Evolutionary conservation across 1,140 invertebrate species (phyloP), one percentile per base, ranked within the genome.

Genomic region (Cydia splendana): DNA sequence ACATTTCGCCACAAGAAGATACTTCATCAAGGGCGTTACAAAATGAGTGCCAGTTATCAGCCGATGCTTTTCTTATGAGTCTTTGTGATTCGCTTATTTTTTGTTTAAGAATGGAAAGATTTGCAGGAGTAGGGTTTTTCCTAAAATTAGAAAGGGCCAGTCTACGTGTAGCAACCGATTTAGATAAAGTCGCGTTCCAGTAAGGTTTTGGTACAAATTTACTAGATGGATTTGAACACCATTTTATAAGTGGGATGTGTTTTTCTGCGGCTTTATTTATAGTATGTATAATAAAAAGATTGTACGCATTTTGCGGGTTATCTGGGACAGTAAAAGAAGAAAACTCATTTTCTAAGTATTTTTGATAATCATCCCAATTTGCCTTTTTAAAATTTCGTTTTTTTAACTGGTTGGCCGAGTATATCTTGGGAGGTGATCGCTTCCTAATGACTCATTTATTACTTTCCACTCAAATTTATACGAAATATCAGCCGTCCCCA

Each of bases 151-250:
- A 13, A 10, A 82, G 48, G 20, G 24, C 1, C 81, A 30, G 20
- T 75, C 15, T 18, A 30, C 28, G 28, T 30, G 28, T 30, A 30
- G 78, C 81, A 28, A 82, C 53, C 28, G 51, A 15, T 28, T 38
- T 12, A 4, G 48, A 76, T 30, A 76, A 10, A 53, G 20, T 18
- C 24, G 30, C 15, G 15, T 28, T 76, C 76, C 76, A 76, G 30
- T 76, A 76, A 0, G 65, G 51, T 65, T 80, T 82, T 15, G 74
- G 76, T 24, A 24, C 28, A 75, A 80, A 80, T n/a, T 78, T 78
- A 0, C 13, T 45, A 6, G 1, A n/a, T 0, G 76, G 81, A 42
- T 75, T 75, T 18, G 42, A 6, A 67, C 38, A 65, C 9, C 51
- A 65, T 77, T 80, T 80, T 7, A 75, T 67, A 10, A 42, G 42